Conservation (phyloP, 2,797 vertebrate genomes). For the Oophaga sylvatica region DNA sequence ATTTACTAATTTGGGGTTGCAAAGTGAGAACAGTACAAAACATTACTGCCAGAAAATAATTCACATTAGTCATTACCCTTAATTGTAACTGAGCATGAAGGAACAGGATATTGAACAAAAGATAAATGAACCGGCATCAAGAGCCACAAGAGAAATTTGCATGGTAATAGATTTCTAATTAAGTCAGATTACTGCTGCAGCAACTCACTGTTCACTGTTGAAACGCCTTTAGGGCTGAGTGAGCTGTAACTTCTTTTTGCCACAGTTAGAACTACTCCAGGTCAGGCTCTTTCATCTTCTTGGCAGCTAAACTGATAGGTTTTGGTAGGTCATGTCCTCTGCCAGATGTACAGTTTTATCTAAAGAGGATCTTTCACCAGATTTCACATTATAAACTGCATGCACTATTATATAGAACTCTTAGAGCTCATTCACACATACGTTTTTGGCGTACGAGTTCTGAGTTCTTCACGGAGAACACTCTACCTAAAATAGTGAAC, state of each 20-base stretch:
- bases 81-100: background rate
- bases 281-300: slow-evolving; percentile 12
- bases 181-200: slow-evolving; percentile 2
- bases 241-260: background rate
- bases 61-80: background rate
- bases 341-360: too few species aligned
- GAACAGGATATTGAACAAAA: slow-evolving; percentile 8
- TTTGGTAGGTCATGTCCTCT: background rate
- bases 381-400: too few species aligned
- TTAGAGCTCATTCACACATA: too few species aligned
- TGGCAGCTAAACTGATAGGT: background rate
- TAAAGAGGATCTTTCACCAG: too few species aligned
- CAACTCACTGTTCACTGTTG: slow-evolving; percentile 27
- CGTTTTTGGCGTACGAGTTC: too few species aligned
- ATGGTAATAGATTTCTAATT: slow-evolving; percentile 16
- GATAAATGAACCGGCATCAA: slow-evolving; percentile 13
- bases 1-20: background rate
- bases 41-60: background rate
- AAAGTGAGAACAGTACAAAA: background rate
- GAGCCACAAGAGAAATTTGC: background rate
- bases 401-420: too few species aligned
- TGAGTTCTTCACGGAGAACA: too few species aligned
- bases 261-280: background rate
- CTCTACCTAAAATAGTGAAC: too few species aligned
- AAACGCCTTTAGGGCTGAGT: slow-evolving; percentile 3